A percentile compares a stretch with the other conserved stretches of the same genome.
Evolutionary conservation across 2,113 vertebrate species (phyloP).

Genomic region (Pomatostomus ruficeps): DNA sequence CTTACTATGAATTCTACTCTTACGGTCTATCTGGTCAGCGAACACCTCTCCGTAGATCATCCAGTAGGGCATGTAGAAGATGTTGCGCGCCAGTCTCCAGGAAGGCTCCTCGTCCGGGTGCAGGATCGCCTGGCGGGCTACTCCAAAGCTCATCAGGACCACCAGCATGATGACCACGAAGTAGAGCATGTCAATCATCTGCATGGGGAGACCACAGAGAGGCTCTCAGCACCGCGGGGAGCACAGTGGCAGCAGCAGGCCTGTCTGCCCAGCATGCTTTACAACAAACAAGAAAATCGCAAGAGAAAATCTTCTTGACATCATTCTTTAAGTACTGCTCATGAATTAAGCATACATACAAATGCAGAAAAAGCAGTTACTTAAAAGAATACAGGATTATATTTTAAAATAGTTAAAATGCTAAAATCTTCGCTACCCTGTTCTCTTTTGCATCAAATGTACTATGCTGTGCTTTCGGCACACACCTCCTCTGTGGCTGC

Average conservation of each 20-base stretch:
- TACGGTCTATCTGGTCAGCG: slow-evolving; percentile 99
- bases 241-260: not conserved
- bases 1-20: slow-evolving; percentile 99
- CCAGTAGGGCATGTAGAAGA: slow-evolving; percentile 99
- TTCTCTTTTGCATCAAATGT: not conserved
- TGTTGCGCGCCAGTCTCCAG: slow-evolving; percentile 96
- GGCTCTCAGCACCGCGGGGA: not conserved
- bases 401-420: not conserved
- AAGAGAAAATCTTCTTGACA: not conserved
- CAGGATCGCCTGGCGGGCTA: slow-evolving; percentile 94
- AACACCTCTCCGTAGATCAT: slow-evolving; percentile 99
- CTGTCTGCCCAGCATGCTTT: not conserved
- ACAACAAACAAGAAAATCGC: not conserved
- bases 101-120: slow-evolving; percentile 97
- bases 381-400: not conserved
- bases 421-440: not conserved
- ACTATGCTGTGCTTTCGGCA: not conserved
- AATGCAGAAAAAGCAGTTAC: not conserved
- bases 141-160: slow-evolving; percentile 97
- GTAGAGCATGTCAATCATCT: slow-evolving; percentile 99
- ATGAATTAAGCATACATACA: not conserved
- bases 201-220: not conserved
- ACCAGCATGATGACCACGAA: slow-evolving; percentile 99
- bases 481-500: not conserved
- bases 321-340: not conserved